Conservation (phyloP, 2,888 invertebrate genomes). For the Mechanitis mazaeus region DNA sequence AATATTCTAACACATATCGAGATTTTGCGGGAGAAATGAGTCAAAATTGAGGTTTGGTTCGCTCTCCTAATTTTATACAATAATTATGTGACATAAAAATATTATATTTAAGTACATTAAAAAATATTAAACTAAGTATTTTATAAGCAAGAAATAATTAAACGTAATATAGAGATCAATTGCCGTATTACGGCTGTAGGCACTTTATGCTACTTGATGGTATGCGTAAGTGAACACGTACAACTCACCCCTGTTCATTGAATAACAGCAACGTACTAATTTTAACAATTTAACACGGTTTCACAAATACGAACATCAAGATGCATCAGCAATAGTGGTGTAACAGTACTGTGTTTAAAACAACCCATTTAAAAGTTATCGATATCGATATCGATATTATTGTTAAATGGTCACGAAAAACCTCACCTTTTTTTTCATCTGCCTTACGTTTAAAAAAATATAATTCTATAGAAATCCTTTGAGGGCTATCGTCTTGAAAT, state of each 20-base stretch:
- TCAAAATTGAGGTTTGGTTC: too few relatives aligned
- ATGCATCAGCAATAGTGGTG: slow-evolving; percentile 14
- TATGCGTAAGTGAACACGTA: slow-evolving; percentile 12
- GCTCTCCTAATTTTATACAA: too few relatives aligned
- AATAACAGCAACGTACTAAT: slow-evolving; percentile 16
- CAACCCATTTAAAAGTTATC: not conserved
- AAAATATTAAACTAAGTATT: too few relatives aligned
- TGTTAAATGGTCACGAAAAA: too few relatives aligned
- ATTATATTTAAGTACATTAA: too few relatives aligned
- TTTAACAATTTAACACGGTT: slow-evolving; percentile 27
- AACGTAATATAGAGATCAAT: not conserved
- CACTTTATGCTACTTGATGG: slow-evolving; percentile 8
- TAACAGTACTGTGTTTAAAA: slow-evolving; percentile 12
- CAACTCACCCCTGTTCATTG: slow-evolving; percentile 14
- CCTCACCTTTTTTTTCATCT: too few relatives aligned
- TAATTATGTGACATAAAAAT: too few relatives aligned
- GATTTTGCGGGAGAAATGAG: too few relatives aligned
- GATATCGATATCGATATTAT: not conserved
- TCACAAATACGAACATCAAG: slow-evolving; percentile 23
- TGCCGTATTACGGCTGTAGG: not conserved
- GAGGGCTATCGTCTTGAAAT: too few relatives aligned
- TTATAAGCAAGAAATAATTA: not conserved
- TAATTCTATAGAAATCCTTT: too few relatives aligned
- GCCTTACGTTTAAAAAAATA: too few relatives aligned
- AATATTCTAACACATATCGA: too few relatives aligned